A percentile compares a stretch with the other conserved stretches of the same genome.
These are phyloP conservation scores for Drosophila mulleri DNA, from an alignment of 2,888 invertebrate genomes.

Conservation along the genomic window DNA sequence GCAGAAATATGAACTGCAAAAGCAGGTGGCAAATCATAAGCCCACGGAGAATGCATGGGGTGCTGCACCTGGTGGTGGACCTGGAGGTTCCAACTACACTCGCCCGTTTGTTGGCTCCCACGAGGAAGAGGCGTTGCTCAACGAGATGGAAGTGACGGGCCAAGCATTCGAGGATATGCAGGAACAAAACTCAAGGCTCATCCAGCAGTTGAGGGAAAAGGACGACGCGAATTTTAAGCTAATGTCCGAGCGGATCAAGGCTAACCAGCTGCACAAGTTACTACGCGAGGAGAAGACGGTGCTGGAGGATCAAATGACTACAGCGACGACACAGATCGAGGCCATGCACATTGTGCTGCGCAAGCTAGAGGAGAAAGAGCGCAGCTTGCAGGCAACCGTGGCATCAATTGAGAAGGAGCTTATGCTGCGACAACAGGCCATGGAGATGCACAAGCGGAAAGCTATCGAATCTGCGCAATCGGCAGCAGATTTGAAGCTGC, in stretches of 20 bases:
- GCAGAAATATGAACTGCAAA: slow-evolving; percentile 95
- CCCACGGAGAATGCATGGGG: slow-evolving; percentile 85
- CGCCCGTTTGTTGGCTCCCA: slow-evolving; percentile 91
- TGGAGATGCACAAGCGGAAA: slow-evolving; percentile 99
- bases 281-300: slow-evolving; percentile 97
- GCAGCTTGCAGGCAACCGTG: slow-evolving; percentile 95
- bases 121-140: slow-evolving; percentile 97
- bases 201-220: slow-evolving; percentile 97
- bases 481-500: slow-evolving; percentile 97
- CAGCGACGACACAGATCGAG: slow-evolving; percentile 95
- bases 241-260: slow-evolving; percentile 98
- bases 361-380: slow-evolving; percentile 97
- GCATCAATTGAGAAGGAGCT: slow-evolving; percentile 97
- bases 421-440: slow-evolving; percentile 95
- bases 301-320: slow-evolving; percentile 94
- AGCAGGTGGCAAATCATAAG: slow-evolving; percentile 94
- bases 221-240: slow-evolving; percentile 99
- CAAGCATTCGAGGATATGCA: slow-evolving; percentile 99
- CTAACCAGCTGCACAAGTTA: slow-evolving; percentile 97
- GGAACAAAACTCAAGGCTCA: slow-evolving; percentile 97
- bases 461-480: slow-evolving; percentile 99
- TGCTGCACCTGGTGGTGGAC: slow-evolving; percentile 61
- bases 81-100: slow-evolving; percentile 85
- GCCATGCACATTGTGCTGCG: slow-evolving; percentile 97
- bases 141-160: slow-evolving; percentile 99